phyloP scores from a whole-genome alignment of 2,113 vertebrate species.

The Otus sunia region DNA sequence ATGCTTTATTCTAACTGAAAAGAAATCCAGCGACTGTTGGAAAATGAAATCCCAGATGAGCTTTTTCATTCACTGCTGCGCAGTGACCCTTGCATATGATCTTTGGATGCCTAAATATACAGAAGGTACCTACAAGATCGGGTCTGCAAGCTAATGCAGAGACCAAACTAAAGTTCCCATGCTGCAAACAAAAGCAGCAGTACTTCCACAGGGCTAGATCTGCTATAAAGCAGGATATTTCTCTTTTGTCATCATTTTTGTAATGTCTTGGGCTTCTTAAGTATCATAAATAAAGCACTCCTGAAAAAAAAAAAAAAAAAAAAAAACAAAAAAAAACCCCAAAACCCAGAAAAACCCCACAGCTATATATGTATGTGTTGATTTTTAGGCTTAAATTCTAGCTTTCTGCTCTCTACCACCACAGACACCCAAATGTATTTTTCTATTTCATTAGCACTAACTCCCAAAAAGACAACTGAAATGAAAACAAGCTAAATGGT shows the following conservation, averaged over 20 bases:
- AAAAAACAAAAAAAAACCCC: background rate
- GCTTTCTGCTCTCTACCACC: background rate
- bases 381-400: background rate
- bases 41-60: background rate
- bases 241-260: background rate
- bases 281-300: background rate
- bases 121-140: too few species aligned
- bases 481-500: background rate
- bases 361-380: accelerated
- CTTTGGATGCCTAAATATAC: background rate
- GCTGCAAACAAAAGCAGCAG: background rate
- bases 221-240: background rate
- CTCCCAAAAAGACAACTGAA: background rate
- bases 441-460: background rate
- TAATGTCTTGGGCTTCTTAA: background rate
- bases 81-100: background rate
- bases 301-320: background rate
- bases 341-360: too few species aligned
- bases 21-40: background rate
- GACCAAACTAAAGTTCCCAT: background rate
- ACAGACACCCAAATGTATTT: background rate
- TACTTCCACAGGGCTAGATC: background rate
- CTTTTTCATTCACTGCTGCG: background rate
- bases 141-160: background rate
- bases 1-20: background rate